These are phyloP conservation scores for Cetoscarus ocellatus DNA, from an alignment of 2,797 vertebrate species.

Conservation along the genomic window DNA sequence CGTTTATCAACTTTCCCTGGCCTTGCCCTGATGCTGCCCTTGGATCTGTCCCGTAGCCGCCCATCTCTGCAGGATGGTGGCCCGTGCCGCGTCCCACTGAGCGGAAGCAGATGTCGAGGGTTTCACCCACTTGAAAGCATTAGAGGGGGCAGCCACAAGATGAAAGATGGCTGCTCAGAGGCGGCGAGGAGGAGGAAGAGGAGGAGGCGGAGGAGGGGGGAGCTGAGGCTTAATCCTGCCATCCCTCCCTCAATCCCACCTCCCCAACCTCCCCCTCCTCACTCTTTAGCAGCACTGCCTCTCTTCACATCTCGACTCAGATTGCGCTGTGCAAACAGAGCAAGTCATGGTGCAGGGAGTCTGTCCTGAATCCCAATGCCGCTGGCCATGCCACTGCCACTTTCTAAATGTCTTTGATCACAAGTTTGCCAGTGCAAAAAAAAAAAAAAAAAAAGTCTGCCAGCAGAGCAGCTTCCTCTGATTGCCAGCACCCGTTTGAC, in stretches of 20 bases:
- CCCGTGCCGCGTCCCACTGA: conserved; percentile 63
- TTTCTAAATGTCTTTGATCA: conserved; percentile 76
- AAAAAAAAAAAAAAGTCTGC: conserved; percentile 51
- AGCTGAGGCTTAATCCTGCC: conserved; percentile 71
- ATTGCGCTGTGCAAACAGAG: conserved; percentile 70
- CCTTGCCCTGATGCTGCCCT: conserved; percentile 52
- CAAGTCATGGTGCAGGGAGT: conserved; percentile 62
- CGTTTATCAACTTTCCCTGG: conserved; percentile 26
- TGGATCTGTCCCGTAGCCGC: conserved; percentile 56
- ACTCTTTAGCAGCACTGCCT: conserved; percentile 67
- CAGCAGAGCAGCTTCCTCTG: conserved; percentile 44
- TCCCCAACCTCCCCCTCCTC: conserved; percentile 48
- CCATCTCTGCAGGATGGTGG: conserved; percentile 69
- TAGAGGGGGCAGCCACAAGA: conserved; percentile 75
- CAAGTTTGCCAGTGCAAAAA: conserved; percentile 49
- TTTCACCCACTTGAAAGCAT: conserved; percentile 80
- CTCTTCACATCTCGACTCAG: conserved; percentile 66
- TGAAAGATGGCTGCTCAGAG: conserved; percentile 82
- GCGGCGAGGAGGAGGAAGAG: conserved; percentile 28
- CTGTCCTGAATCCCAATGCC: conserved; percentile 75
- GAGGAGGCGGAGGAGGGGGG: conserved; percentile 9
- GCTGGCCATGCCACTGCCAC: conserved; percentile 54
- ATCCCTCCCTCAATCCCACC: conserved; percentile 56
- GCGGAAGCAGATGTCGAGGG: conserved; percentile 85
- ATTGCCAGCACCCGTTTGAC: conserved; percentile 67